phyloP scores from a whole-genome alignment of 2,888 invertebrate genomes.

The Acanthosepion lycidas region DNA sequence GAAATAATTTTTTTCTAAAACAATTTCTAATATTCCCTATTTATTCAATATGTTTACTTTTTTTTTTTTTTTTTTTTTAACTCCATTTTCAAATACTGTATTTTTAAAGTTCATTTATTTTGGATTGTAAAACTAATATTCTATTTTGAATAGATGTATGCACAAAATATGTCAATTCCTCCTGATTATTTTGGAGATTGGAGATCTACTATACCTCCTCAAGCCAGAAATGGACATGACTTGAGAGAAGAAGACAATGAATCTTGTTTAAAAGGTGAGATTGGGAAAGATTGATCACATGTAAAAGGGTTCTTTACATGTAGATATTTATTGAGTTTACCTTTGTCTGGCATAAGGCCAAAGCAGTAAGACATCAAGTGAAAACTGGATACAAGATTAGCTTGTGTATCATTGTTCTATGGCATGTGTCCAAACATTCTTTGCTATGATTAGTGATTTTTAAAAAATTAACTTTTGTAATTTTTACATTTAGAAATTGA shows the following conservation, averaged over 20 bases:
- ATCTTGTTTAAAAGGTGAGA: neutral
- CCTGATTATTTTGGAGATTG: constrained; percentile 22
- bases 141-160: neutral
- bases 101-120: neutral
- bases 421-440: neutral
- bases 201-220: neutral
- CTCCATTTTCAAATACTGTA: neutral
- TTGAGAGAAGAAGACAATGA: neutral
- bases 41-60: neutral
- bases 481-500: too few relatives aligned
- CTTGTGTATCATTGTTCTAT: neutral
- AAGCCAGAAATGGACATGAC: neutral
- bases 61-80: neutral
- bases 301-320: too few relatives aligned
- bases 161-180: neutral
- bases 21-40: neutral
- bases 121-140: neutral
- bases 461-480: too few relatives aligned
- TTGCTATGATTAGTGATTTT: too few relatives aligned
- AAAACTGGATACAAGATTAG: neutral
- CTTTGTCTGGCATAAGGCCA: neutral
- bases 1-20: neutral
- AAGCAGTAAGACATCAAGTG: neutral
- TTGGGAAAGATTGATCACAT: neutral
- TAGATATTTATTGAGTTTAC: neutral